A percentile compares a stretch with the other conserved stretches of the same genome.
phyloP scores from a whole-genome alignment of 2,113 vertebrate species.

The Sander vitreus region DNA sequence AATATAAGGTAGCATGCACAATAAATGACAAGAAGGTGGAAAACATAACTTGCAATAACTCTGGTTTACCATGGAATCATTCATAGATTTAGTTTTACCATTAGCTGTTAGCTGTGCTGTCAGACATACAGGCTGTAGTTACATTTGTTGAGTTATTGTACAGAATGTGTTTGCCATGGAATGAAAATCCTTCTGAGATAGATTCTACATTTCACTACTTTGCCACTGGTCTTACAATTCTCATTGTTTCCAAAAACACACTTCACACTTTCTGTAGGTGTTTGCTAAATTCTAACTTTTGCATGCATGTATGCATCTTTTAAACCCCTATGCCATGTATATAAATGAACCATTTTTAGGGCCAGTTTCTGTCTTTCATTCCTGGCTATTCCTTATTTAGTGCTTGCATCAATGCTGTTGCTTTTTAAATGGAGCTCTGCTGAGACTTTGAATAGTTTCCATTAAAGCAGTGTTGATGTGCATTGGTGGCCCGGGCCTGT shows the following conservation, averaged over 20 bases:
- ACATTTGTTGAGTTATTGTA: slow-evolving; percentile 6
- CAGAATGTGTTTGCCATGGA: not conserved
- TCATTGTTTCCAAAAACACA: not conserved
- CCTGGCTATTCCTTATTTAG: not conserved
- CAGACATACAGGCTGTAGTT: too few species aligned
- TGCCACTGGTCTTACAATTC: not conserved
- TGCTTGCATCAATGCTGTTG: not conserved
- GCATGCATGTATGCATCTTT: slow-evolving; percentile 7
- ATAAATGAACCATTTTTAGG: slow-evolving; percentile 1
- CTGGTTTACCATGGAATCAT: too few species aligned
- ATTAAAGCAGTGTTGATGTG: slow-evolving; percentile 45
- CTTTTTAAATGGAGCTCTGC: slow-evolving; percentile 38
- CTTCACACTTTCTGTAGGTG: not conserved
- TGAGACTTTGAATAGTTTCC: slow-evolving; percentile 44
- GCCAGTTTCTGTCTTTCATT: not conserved
- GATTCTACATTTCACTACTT: not conserved
- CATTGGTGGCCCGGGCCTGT: slow-evolving; percentile 38
- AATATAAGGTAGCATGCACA: too few species aligned
- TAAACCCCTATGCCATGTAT: not conserved
- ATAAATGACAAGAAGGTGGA: too few species aligned
- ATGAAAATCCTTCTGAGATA: not conserved
- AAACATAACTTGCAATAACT: too few species aligned
- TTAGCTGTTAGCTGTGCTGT: too few species aligned
- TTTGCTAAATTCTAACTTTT: not conserved
- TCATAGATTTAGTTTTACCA: too few species aligned